phyloP scores from a whole-genome alignment of 2,888 invertebrate genomes.

The Dyspetes luteomarginatus region DNA sequence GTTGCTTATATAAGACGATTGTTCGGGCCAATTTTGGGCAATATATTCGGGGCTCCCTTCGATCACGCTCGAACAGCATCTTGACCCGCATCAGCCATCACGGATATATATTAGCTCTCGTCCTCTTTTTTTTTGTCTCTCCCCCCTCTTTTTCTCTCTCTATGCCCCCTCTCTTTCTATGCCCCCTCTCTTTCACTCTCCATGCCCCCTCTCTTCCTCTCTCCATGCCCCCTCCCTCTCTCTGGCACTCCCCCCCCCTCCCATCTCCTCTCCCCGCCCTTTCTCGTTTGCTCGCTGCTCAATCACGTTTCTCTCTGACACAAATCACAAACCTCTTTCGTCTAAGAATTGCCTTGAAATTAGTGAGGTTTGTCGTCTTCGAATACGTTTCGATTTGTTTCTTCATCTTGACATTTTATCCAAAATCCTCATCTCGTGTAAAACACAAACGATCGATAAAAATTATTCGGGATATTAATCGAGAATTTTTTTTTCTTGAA shows the following conservation, averaged over 20 bases:
- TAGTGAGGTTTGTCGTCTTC: neutral
- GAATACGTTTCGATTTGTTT: neutral
- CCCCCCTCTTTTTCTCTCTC: neutral
- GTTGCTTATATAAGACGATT: neutral
- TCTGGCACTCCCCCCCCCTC: no score
- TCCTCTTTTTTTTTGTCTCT: slow-evolving; percentile 3
- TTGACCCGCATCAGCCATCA: slow-evolving; percentile 12
- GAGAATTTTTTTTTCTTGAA: no score
- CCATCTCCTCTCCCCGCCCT: neutral
- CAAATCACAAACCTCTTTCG: slow-evolving; percentile 14
- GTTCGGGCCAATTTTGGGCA: neutral
- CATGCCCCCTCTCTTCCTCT: neutral
- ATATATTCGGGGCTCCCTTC: neutral
- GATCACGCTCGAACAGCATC: slow-evolving; percentile 7
- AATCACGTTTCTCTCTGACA: neutral
- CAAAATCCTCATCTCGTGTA: no score
- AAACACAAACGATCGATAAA: no score
- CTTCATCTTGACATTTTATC: neutral
- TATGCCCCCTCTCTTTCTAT: neutral
- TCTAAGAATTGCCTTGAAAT: slow-evolving; percentile 34
- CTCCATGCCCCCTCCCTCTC: neutral
- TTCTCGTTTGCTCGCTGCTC: neutral
- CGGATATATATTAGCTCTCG: slow-evolving; percentile 4
- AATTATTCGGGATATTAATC: no score
- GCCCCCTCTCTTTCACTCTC: neutral